Evolutionary conservation across 2,113 vertebrate genomes (phyloP).

Genomic region (Fregata magnificens): DNA sequence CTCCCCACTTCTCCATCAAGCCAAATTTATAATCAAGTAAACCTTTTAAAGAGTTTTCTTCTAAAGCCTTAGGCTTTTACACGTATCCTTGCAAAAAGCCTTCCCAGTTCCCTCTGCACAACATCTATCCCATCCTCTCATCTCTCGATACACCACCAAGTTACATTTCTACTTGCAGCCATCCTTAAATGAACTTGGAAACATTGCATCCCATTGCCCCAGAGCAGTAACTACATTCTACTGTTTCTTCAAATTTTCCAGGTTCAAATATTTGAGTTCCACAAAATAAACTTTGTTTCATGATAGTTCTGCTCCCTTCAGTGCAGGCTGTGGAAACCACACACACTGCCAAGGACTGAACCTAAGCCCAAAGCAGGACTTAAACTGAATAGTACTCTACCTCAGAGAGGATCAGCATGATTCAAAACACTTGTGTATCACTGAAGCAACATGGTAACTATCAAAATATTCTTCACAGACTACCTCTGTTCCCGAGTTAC

Average conservation of each 20-base stretch:
- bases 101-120: background rate
- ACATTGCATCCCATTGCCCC: background rate
- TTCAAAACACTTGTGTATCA: background rate
- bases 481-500: background rate
- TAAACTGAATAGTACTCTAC: background rate
- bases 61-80: background rate
- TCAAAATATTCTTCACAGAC: background rate
- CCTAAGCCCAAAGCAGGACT: background rate
- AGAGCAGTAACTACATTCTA: background rate
- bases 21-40: background rate
- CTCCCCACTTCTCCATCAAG: background rate
- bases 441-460: background rate
- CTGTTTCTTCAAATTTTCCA: background rate
- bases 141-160: background rate
- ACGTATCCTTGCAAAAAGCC: background rate
- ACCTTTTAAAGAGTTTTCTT: background rate
- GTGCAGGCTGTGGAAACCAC: background rate
- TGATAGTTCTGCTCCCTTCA: background rate
- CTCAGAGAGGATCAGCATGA: background rate
- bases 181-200: background rate
- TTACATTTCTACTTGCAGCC: background rate
- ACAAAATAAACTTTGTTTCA: background rate
- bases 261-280: background rate
- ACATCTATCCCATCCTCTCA: background rate
- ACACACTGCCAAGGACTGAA: background rate